Percentiles rank a stretch among this genome's conserved stretches.
These are phyloP conservation scores for Argyra leucocephala DNA, from an alignment of 2,888 invertebrate species.

Conservation along the genomic window DNA sequence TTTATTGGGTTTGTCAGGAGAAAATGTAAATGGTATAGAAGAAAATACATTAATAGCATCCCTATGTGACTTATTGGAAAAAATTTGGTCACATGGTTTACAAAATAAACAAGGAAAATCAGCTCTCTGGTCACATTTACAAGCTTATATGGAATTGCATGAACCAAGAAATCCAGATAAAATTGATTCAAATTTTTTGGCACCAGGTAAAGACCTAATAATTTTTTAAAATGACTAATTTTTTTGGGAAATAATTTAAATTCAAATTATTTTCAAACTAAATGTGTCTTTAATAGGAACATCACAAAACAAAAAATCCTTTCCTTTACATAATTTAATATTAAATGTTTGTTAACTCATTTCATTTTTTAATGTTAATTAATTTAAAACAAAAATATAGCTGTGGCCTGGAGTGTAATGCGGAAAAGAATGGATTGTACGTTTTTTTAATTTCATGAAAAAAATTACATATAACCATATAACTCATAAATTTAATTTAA, in stretches of 20 bases:
- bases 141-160: slow-evolving; percentile 77
- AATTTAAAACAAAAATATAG: slow-evolving; percentile 43
- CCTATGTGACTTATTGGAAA: slow-evolving; percentile 89
- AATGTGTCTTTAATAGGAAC: too few relatives aligned
- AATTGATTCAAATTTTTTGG: slow-evolving; percentile 48
- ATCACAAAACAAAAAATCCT: background rate
- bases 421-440: slow-evolving; percentile 85
- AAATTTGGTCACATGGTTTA: slow-evolving; percentile 95
- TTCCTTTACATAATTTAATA: background rate
- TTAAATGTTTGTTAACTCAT: slow-evolving; percentile 10
- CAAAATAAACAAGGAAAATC: slow-evolving; percentile 95
- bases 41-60: slow-evolving; percentile 98
- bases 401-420: slow-evolving; percentile 87
- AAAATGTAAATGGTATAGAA: slow-evolving; percentile 68
- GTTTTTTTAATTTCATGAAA: slow-evolving; percentile 40
- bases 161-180: slow-evolving; percentile 52
- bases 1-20: slow-evolving; percentile 80
- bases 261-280: too few relatives aligned
- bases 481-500: too few relatives aligned
- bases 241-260: too few relatives aligned
- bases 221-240: too few relatives aligned
- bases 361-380: slow-evolving; percentile 11
- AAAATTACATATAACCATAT: too few relatives aligned
- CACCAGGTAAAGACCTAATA: slow-evolving; percentile 45
- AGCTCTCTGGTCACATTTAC: slow-evolving; percentile 90